A percentile compares a stretch with the other conserved stretches of the same genome.
Evolutionary conservation across 2,797 vertebrate species (phyloP).

Genomic region (Pitangus sulphuratus): DNA sequence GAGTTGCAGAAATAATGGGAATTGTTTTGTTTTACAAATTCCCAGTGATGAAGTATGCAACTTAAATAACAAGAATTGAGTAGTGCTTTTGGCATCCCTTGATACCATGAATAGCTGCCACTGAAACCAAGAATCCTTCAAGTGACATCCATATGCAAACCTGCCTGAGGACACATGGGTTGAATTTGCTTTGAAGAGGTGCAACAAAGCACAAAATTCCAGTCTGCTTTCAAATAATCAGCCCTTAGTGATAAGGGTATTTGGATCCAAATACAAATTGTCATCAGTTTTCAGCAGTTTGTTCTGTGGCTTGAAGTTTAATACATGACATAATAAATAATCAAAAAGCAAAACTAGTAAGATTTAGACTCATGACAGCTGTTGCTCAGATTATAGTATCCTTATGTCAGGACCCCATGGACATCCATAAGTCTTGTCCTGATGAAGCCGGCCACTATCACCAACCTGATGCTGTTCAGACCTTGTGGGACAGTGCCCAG

Average conservation of each 20-base stretch:
- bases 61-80: not conserved
- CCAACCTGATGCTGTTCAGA: not conserved
- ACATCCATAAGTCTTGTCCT: not conserved
- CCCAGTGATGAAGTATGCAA: not conserved
- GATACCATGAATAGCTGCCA: not conserved
- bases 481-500: not conserved
- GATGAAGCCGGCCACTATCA: not conserved
- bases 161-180: constrained; percentile 1
- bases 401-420: not conserved
- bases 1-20: not conserved
- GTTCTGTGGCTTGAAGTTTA: not conserved
- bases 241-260: not conserved
- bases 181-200: constrained; percentile 1
- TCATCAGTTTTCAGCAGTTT: not conserved
- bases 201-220: constrained; percentile 33
- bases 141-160: constrained; percentile 23
- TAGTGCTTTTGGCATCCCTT: not conserved
- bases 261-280: not conserved
- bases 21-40: constrained; percentile 23
- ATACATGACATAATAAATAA: not conserved
- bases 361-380: not conserved
- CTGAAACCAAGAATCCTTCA: constrained; percentile 34
- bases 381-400: not conserved
- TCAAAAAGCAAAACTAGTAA: not conserved
- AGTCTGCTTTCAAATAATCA: not conserved